These are phyloP conservation scores for Agrilus mali DNA, from an alignment of 2,888 invertebrate genomes.

Conservation along the genomic window DNA sequence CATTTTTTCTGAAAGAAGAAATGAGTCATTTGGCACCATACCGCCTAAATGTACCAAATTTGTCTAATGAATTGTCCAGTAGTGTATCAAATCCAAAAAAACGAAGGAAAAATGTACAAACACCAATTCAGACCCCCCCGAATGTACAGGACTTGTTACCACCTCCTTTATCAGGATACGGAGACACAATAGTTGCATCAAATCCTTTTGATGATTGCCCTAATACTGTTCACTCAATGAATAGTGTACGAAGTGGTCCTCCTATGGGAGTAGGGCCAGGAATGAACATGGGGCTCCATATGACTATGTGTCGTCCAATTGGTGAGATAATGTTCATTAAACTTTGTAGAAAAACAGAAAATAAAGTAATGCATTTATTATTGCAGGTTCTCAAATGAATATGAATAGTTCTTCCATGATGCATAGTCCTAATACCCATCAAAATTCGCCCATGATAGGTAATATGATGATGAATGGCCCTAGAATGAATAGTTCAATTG, in stretches of 20 bases:
- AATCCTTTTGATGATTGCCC: slow-evolving; percentile 92
- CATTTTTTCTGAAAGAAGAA: slow-evolving; percentile 5
- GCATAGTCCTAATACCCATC: slow-evolving; percentile 33
- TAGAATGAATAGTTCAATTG: slow-evolving; percentile 30
- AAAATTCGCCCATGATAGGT: slow-evolving; percentile 26
- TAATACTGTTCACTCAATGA: slow-evolving; percentile 32
- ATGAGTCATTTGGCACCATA: slow-evolving; percentile 35
- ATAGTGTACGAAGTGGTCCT: slow-evolving; percentile 24
- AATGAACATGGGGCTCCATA: slow-evolving; percentile 48
- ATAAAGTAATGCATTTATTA: neutral
- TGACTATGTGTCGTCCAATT: slow-evolving; percentile 52
- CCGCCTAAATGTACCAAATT: slow-evolving; percentile 31
- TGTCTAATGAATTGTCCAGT: slow-evolving; percentile 38
- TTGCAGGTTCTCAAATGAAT: slow-evolving; percentile 17
- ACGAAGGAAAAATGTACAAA: slow-evolving; percentile 62
- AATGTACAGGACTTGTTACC: slow-evolving; percentile 71
- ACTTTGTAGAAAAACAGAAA: neutral
- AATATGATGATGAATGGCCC: slow-evolving; percentile 37
- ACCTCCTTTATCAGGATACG: slow-evolving; percentile 79
- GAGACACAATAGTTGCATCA: slow-evolving; percentile 87
- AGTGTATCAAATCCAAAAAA: slow-evolving; percentile 80
- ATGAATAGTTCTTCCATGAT: slow-evolving; percentile 32
- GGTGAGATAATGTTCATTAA: slow-evolving; percentile 16
- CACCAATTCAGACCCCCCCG: slow-evolving; percentile 53
- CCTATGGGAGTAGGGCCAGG: slow-evolving; percentile 30